A percentile compares a stretch with the other conserved stretches of the same genome.
Evolutionary conservation across 64 coral and sea anemone genomes (phyloP).

Genomic region (Montipora efflorescens): DNA sequence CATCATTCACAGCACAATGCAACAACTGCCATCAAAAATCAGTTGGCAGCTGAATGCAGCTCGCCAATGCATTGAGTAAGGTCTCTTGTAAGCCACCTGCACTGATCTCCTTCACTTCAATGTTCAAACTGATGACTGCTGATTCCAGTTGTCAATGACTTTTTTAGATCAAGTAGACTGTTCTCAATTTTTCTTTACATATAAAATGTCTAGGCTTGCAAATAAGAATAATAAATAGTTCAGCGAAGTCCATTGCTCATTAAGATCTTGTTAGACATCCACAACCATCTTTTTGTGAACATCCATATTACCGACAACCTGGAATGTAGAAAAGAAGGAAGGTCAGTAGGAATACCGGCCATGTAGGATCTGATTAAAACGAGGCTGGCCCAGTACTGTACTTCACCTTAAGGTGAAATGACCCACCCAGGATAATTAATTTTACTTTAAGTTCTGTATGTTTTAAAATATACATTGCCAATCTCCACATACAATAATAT

Average conservation of each 20-base stretch:
- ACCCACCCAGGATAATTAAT: too few relatives aligned
- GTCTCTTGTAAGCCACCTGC: not conserved
- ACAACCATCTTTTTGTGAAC: slow-evolving; percentile 99
- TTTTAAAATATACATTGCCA: too few relatives aligned
- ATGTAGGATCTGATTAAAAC: too few relatives aligned
- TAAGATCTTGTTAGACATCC: slow-evolving; percentile 76
- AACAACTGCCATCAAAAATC: not conserved
- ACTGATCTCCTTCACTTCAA: not conserved
- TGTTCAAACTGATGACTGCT: not conserved
- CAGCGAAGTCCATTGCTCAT: slow-evolving; percentile 10
- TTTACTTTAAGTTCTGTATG: too few relatives aligned
- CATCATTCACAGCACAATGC: not conserved
- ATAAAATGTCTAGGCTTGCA: slow-evolving; percentile 47
- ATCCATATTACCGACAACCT: slow-evolving; percentile 99
- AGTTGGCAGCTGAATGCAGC: not conserved
- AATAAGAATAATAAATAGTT: slow-evolving; percentile 78
- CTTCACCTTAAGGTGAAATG: too few relatives aligned
- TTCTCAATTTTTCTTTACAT: slow-evolving; percentile 32
- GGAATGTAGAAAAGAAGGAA: not conserved
- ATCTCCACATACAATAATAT: too few relatives aligned
- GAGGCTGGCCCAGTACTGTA: too few relatives aligned
- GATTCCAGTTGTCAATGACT: not conserved
- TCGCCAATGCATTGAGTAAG: not conserved
- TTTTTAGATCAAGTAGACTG: slow-evolving; percentile 14
- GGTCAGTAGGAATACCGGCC: not conserved